These are phyloP conservation scores for Steinernema carpocapsae DNA, from an alignment of 2,888 invertebrate species.

Conservation along the genomic window DNA sequence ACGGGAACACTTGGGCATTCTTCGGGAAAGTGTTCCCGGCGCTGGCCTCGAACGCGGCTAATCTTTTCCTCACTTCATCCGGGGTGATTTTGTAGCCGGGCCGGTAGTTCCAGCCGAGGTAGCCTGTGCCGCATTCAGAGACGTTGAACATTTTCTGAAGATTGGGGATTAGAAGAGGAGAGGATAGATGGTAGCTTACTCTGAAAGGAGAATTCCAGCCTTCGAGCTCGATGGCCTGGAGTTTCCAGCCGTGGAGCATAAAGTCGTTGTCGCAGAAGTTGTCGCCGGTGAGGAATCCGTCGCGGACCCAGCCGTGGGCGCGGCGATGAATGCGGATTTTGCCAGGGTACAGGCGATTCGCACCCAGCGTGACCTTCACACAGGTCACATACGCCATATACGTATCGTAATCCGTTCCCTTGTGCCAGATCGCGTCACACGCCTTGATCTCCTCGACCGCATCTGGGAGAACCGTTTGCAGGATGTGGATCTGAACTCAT, in stretches of 20 bases:
- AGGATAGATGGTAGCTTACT: constrained; percentile 28
- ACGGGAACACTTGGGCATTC: constrained; percentile 41
- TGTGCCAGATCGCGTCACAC: constrained; percentile 48
- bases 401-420: constrained; percentile 37
- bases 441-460: constrained; percentile 49
- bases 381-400: constrained; percentile 39
- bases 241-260: constrained; percentile 52
- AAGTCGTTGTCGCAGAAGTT: constrained; percentile 44
- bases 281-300: constrained; percentile 48
- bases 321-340: constrained; percentile 41
- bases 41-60: constrained; percentile 42
- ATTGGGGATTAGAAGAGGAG: neutral
- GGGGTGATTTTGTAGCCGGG: constrained; percentile 38
- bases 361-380: constrained; percentile 34
- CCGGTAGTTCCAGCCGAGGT: constrained; percentile 48
- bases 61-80: constrained; percentile 36
- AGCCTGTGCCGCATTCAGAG: constrained; percentile 46
- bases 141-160: constrained; percentile 45
- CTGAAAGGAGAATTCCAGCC: constrained; percentile 49
- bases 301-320: constrained; percentile 49
- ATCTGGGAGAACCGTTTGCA: constrained; percentile 31
- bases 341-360: constrained; percentile 44
- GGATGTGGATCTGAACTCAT: constrained; percentile 32
- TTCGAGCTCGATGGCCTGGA: constrained; percentile 36
- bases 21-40: constrained; percentile 41